Conservation (phyloP, 2,113 vertebrate species). For the Alligator mississippiensis region DNA sequence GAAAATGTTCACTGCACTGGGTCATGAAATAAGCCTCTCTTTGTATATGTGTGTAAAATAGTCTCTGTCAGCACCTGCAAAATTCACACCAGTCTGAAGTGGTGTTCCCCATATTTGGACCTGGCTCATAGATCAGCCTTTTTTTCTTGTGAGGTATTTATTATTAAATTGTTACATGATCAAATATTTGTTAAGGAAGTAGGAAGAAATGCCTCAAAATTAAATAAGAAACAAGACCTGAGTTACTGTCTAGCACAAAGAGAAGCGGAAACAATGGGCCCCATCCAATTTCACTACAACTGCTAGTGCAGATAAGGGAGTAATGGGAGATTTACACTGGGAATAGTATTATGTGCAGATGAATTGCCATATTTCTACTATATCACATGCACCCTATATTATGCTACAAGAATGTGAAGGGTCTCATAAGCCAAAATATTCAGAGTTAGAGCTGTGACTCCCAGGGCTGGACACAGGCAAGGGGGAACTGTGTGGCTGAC, state of each 20-base stretch:
- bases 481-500: too few relatives aligned
- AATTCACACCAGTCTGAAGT: not conserved
- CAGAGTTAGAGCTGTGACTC: too few relatives aligned
- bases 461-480: too few relatives aligned
- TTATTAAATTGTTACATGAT: not conserved
- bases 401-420: not conserved
- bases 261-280: not conserved
- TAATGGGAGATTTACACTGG: not conserved
- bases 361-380: not conserved
- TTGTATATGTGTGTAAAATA: not conserved
- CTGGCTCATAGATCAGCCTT: not conserved
- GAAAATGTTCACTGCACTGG: not conserved
- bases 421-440: not conserved
- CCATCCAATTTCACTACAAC: not conserved
- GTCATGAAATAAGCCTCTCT: not conserved
- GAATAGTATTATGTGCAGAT: not conserved
- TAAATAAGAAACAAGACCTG: not conserved
- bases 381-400: not conserved
- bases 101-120: not conserved
- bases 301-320: not conserved
- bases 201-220: not conserved
- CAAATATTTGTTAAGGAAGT: not conserved
- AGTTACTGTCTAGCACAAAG: not conserved
- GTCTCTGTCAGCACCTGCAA: not conserved
- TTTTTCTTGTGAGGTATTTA: not conserved